A percentile compares a stretch with the other conserved stretches of the same genome.
phyloP scores from a whole-genome alignment of 1,140 invertebrate genomes.

The Prorops nasuta region DNA sequence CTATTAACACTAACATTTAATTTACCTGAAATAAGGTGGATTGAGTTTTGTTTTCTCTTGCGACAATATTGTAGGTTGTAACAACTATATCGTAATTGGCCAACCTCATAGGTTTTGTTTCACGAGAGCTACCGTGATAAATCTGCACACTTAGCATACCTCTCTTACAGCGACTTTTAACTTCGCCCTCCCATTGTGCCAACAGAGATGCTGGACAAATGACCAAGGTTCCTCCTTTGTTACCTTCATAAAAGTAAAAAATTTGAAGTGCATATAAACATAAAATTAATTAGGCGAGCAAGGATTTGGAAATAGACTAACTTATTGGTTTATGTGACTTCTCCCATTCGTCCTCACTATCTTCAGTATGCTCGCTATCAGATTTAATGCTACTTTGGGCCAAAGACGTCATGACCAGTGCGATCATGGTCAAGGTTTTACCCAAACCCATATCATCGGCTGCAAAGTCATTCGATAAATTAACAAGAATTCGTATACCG shows the following conservation, averaged over 20 bases:
- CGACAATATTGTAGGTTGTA: slow-evolving; percentile 75
- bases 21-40: slow-evolving; percentile 29
- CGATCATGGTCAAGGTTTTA: slow-evolving; percentile 91
- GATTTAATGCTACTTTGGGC: slow-evolving; percentile 48
- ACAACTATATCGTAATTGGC: slow-evolving; percentile 69
- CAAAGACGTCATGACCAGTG: slow-evolving; percentile 60
- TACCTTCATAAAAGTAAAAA: slow-evolving; percentile 16
- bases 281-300: no score
- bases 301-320: no score
- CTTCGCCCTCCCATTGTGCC: slow-evolving; percentile 85
- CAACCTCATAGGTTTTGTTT: slow-evolving; percentile 62
- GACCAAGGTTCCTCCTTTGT: slow-evolving; percentile 74
- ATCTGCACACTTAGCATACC: slow-evolving; percentile 65
- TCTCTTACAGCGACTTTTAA: slow-evolving; percentile 63
- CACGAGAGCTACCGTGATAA: slow-evolving; percentile 81
- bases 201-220: slow-evolving; percentile 85
- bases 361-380: slow-evolving; percentile 25
- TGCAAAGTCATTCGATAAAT: slow-evolving; percentile 32
- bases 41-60: slow-evolving; percentile 55
- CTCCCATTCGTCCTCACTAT: slow-evolving; percentile 29
- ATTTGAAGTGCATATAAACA: slow-evolving; percentile 1
- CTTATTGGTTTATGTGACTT: no score
- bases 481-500: no score
- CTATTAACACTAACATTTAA: no score
- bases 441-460: slow-evolving; percentile 96